Base-by-base conservation (phyloP, 1,140 invertebrate species). In the Caenorhabditis remanei region DNA sequence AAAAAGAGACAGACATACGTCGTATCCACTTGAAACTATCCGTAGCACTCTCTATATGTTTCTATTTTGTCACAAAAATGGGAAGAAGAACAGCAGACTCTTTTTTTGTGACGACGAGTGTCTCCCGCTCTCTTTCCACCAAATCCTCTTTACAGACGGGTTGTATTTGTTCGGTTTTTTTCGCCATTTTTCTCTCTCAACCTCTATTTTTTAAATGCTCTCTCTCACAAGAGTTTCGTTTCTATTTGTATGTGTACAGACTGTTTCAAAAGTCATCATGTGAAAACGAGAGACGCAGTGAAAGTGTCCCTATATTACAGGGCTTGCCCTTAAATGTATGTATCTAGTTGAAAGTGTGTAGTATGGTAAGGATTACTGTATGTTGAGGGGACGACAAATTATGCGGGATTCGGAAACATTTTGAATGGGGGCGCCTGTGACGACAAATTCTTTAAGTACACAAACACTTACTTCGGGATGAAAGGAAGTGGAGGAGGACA, bases 371-470 rank as follows among this genome's bases (percentile, higher is more conserved):
- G 56, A n/a, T 58, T 58, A 58, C 56, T 58, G 56, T 58, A 58
- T 14, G 2, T 58, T 58, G 16, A n/a, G n/a, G 56, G 56, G n/a
- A n/a, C 56, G 32, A 32, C 32, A 2, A 32, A 58, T 58, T 58
- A 58, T 58, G 56, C 56, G 56, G 55, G 4, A 16, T 58, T 16
- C n/a, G 56, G 14, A 58, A 32, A 32, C 32, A 32, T 32, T 32
- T 32, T 32, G 32, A 32, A 32, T 32, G 56, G n/a, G n/a, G 11
- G n/a, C 16, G 56, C 8, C 7, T 19, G n/a, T 19, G 56, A 58
- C 56, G 56, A 58, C 56, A 58, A 58, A 58, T n/a, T 19, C 56
- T 58, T 58, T 58, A 58, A 58, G 56, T 58, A 58, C 56, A 58
- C 56, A 58, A 58, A 58, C 56, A 21, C n/a, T 53, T 58, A n/a